Evolutionary conservation across 2,888 invertebrate species (phyloP), one percentile per base, ranked within the genome.

Genomic region (Patella pellucida): DNA sequence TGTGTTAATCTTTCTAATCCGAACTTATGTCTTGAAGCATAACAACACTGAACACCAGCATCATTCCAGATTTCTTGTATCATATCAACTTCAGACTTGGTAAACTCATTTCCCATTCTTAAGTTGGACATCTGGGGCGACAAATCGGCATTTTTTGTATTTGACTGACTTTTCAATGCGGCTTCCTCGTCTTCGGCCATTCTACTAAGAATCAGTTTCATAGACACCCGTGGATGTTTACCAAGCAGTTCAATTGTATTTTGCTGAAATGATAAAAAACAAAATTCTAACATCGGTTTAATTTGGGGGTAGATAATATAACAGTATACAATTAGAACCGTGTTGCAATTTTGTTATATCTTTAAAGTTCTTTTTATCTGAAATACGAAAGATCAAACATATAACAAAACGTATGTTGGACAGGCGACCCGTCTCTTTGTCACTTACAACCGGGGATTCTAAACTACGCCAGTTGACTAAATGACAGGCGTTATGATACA

Each of bases 1-100:
- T 80, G 78, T 31, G 83, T 77, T 41, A 86, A 81, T 12, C 73
- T 77, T 52, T 82, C 77, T 15, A 69, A 75, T 71, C 72, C 71
- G 50, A 82, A 85, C 62, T 79, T 81, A 15, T 80, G 74, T 19
- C 84, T 74, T 23, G 77, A 78, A 27, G 78, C 80, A 72, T 81
- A 86, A 78, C 86, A 82, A 54, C 77, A 67, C 78, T 86, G 85
- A 19, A 86, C 81, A 9, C 84, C 85, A 1, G 74, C 69, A 78
- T 88, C 87, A 9, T 75, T 80, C 86, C 86, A 87, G 69, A 88
- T 78, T 19, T 78, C 68, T 72, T 83, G 79, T 72, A 87, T 77
- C 68, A 84, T 77, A 23, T 77, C 79, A 41, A 84, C 80, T 74
- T 84, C 83, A 0, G 80, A 79, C 70, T 75, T 74, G 41, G 23